Evolutionary conservation across 2,797 vertebrate genomes (phyloP).

Genomic region (Chromobotia macracanthus): DNA sequence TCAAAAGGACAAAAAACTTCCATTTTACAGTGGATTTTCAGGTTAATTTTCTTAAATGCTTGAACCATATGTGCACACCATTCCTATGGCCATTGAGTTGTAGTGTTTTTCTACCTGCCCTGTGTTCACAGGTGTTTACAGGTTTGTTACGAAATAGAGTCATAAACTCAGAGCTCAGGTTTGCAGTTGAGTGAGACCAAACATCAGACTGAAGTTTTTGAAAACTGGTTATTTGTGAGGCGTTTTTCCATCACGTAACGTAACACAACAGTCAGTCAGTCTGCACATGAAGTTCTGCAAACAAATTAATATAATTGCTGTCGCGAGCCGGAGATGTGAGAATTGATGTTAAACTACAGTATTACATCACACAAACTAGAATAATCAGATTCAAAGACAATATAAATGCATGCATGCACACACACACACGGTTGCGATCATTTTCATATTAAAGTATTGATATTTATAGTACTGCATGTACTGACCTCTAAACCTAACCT

Average conservation of each 20-base stretch:
- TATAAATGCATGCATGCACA: neutral
- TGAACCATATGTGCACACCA: neutral
- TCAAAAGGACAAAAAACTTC: neutral
- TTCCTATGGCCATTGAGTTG: neutral
- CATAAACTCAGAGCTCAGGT: neutral
- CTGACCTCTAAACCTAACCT: neutral
- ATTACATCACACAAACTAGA: neutral
- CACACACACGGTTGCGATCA: neutral
- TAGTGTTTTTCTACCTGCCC: no score
- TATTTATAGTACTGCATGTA: no score
- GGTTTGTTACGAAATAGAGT: neutral
- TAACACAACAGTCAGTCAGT: neutral
- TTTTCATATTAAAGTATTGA: no score
- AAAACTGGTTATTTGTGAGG: constrained; percentile 5
- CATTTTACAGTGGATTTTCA: neutral
- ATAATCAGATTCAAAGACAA: neutral
- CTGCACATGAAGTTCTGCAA: constrained; percentile 20
- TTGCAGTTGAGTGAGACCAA: constrained; percentile 10
- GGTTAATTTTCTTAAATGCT: neutral
- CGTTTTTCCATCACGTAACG: neutral
- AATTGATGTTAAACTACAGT: neutral
- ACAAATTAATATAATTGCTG: neutral
- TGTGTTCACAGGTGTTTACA: constrained; percentile 10
- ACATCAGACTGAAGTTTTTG: constrained; percentile 2
- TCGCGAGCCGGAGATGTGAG: neutral